phyloP scores from a whole-genome alignment of 2,797 vertebrate genomes.

The Muraenolepis orangiensis region DNA sequence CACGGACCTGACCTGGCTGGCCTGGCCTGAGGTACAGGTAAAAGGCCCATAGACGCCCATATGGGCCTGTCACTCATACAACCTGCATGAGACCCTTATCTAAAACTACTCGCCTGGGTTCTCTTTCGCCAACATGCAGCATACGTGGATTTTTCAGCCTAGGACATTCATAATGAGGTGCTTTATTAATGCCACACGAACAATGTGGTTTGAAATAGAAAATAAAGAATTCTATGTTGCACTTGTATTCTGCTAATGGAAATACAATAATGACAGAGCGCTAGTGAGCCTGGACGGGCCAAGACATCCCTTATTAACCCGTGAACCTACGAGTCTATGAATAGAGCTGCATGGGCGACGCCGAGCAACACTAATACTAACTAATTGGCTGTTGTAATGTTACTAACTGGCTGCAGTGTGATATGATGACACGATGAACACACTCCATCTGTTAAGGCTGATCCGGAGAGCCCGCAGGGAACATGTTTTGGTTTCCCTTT shows the following conservation, averaged over 20 bases:
- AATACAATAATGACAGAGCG: conserved; percentile 3
- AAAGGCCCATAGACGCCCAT: too few relatives aligned
- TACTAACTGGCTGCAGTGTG: not conserved
- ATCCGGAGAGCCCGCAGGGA: conserved; percentile 28
- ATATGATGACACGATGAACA: conserved; percentile 34
- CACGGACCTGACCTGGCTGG: not conserved
- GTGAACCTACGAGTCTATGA: conserved; percentile 49
- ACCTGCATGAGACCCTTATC: not conserved
- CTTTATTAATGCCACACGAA: not conserved
- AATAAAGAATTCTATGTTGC: not conserved
- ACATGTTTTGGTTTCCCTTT: conserved; percentile 49
- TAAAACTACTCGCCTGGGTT: not conserved
- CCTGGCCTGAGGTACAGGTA: too few relatives aligned
- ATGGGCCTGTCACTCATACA: not conserved
- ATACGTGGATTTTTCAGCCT: not conserved
- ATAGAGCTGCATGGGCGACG: conserved; percentile 32
- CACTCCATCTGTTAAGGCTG: conserved; percentile 57
- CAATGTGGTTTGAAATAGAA: not conserved
- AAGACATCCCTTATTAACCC: conserved; percentile 24
- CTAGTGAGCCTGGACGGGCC: conserved; percentile 29
- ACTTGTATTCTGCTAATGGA: not conserved
- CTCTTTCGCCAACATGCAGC: not conserved
- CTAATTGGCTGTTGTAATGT: conserved; percentile 60
- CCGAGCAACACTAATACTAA: conserved; percentile 54
- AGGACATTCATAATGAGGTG: not conserved